These are phyloP conservation scores for Lepidurus couesii DNA, from an alignment of 1,140 invertebrate species.

Conservation along the genomic window DNA sequence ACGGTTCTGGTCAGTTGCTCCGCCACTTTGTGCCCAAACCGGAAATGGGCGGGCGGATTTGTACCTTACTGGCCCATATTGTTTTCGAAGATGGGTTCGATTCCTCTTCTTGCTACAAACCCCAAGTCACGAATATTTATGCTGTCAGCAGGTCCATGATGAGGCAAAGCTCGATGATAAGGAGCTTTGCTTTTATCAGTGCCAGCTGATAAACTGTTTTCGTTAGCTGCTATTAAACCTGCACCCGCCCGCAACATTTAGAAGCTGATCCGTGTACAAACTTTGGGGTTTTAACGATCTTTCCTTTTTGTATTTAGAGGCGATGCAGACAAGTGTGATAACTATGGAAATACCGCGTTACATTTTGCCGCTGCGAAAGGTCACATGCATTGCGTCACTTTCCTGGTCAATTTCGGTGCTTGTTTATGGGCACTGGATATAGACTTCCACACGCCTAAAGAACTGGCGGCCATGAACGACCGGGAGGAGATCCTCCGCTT, in stretches of 20 bases:
- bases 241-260: no score
- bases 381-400: slow-evolving; percentile 84
- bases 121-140: background rate
- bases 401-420: slow-evolving; percentile 86
- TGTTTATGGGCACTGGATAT: slow-evolving; percentile 89
- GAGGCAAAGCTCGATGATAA: background rate
- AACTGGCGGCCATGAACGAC: slow-evolving; percentile 81
- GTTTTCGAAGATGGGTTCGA: background rate
- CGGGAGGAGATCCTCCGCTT: slow-evolving; percentile 76
- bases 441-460: slow-evolving; percentile 82
- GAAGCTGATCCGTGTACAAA: no score
- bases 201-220: no score
- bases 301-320: slow-evolving; percentile 62
- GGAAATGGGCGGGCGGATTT: background rate
- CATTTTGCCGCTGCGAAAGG: slow-evolving; percentile 81
- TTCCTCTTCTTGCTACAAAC: background rate
- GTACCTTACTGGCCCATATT: background rate
- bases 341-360: slow-evolving; percentile 84
- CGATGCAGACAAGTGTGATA: slow-evolving; percentile 84
- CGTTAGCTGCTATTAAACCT: no score
- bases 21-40: background rate
- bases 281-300: background rate
- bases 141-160: background rate
- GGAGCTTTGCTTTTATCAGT: no score
- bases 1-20: slow-evolving; percentile 8